Base-by-base conservation (phyloP, 2,797 vertebrate genomes). In the Helarctos malayanus region DNA sequence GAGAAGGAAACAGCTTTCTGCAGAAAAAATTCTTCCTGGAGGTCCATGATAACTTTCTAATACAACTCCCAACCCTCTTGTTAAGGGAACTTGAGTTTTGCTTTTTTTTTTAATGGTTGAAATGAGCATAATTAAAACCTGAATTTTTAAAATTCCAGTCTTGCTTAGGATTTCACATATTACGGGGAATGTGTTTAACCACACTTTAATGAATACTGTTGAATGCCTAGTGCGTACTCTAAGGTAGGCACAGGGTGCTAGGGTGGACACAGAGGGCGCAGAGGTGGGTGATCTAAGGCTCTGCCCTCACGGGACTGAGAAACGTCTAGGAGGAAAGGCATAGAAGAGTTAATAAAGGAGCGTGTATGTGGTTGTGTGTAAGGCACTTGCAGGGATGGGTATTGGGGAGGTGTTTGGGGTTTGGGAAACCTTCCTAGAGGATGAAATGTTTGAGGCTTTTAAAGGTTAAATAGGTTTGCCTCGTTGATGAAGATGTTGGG, bases 81-180 rank as follows among this genome's bases (percentile, higher is more conserved):
- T 41, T 65, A 91, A 94, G 78, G 47, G 52, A 71, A 73, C 7
- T 73, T 35, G 13, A 83, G 29, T 97, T 9, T 78, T 92, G 15
- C 65, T 61, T 78, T 27, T 59, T 29, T 61, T 68, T 68, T 19
- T 8, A 27, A 84, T 90, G 32, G 18, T 88, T 89, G 35, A 87
- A 84, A 57, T 92, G 18, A 78, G 23, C 35, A 27, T 56, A 63
- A 78, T 79, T 80, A 80, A 91, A 89, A 56, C 61, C 69, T 57
- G 45, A 86, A 63, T 92, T 96, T 82, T 35, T 10, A 76, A 94
- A 94, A 82, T 86, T 82, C 56, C 16, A 38, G 2, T 79, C 68
- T 92, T 91, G 75, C 21, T 94, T 94, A 75, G n/a, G 7, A 83
- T 92, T 83, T 92, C 89, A 91, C 21, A 29, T 97, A 57, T 84